A percentile compares a stretch with the other conserved stretches of the same genome.
Evolutionary conservation across 2,113 vertebrate species (phyloP).

Genomic region (Conger conger): DNA sequence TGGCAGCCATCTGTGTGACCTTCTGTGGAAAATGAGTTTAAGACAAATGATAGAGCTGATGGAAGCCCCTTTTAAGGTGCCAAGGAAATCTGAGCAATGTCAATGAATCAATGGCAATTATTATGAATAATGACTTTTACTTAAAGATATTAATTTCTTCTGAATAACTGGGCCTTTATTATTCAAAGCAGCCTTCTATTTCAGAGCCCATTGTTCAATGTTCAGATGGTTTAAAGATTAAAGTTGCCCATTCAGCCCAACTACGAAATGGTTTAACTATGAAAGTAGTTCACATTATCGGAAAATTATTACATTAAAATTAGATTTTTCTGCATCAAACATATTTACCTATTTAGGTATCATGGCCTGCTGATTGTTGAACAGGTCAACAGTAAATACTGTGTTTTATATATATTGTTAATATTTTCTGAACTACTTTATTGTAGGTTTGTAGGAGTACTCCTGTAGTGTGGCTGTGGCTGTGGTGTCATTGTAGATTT

Average conservation of each 20-base stretch:
- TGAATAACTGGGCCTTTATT: not conserved
- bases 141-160: not conserved
- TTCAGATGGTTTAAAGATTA: slow-evolving; percentile 5
- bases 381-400: not conserved
- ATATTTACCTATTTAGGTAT: not conserved
- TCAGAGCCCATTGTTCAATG: not conserved
- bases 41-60: slow-evolving; percentile 12
- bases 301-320: not conserved
- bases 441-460: not conserved
- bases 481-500: not conserved
- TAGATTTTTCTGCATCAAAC: slow-evolving; percentile 4
- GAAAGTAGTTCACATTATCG: not conserved
- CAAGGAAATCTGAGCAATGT: slow-evolving; percentile 3
- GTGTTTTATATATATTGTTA: not conserved
- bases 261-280: not conserved
- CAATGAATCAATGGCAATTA: slow-evolving; percentile 14
- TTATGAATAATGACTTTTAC: slow-evolving; percentile 12
- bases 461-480: too few relatives aligned
- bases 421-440: not conserved
- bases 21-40: slow-evolving; percentile 24
- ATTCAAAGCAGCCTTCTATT: not conserved
- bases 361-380: not conserved
- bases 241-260: not conserved
- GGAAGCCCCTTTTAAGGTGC: not conserved
- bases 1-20: slow-evolving; percentile 23